Percentiles rank a stretch among this genome's conserved stretches.
These are phyloP conservation scores for Protaetia brevitarsis DNA, from an alignment of 1,140 invertebrate species.

Conservation along the genomic window DNA sequence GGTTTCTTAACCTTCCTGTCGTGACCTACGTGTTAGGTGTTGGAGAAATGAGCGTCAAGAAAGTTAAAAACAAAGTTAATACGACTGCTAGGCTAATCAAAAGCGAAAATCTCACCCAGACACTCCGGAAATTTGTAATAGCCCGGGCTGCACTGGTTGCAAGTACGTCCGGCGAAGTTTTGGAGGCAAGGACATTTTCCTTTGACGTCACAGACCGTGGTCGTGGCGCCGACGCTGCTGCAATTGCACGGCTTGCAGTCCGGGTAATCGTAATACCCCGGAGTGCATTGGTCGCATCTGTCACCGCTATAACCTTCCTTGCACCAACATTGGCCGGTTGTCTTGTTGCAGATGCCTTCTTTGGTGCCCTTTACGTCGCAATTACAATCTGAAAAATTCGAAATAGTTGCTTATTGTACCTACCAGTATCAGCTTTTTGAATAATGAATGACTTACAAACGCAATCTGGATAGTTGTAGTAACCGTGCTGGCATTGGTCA, in stretches of 20 bases:
- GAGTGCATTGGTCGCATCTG: constrained; percentile 86
- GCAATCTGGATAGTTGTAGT: constrained; percentile 85
- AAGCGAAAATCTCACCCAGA: constrained; percentile 60
- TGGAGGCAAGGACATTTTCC: constrained; percentile 90
- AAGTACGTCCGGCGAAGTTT: constrained; percentile 89
- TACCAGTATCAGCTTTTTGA: too few species aligned
- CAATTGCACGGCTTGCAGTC: constrained; percentile 87
- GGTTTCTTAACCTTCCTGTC: not conserved
- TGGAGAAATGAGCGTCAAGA: constrained; percentile 9
- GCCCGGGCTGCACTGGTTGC: constrained; percentile 91
- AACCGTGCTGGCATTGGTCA: constrained; percentile 86
- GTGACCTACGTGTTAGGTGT: not conserved
- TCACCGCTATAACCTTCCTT: constrained; percentile 85
- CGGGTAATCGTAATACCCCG: constrained; percentile 84
- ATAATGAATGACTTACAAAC: constrained; percentile 73
- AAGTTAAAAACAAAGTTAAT: constrained; percentile 19
- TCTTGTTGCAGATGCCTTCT: constrained; percentile 82
- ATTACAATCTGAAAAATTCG: constrained; percentile 81
- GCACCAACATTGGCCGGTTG: constrained; percentile 82
- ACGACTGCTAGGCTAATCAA: too few species aligned
- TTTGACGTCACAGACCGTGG: constrained; percentile 73
- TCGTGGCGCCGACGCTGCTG: constrained; percentile 72
- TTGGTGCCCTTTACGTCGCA: constrained; percentile 88
- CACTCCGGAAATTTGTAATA: constrained; percentile 94
- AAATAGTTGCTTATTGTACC: too few species aligned